Evolutionary conservation across 2,888 invertebrate species (phyloP).

Genomic region (Lithophane ornitopus): DNA sequence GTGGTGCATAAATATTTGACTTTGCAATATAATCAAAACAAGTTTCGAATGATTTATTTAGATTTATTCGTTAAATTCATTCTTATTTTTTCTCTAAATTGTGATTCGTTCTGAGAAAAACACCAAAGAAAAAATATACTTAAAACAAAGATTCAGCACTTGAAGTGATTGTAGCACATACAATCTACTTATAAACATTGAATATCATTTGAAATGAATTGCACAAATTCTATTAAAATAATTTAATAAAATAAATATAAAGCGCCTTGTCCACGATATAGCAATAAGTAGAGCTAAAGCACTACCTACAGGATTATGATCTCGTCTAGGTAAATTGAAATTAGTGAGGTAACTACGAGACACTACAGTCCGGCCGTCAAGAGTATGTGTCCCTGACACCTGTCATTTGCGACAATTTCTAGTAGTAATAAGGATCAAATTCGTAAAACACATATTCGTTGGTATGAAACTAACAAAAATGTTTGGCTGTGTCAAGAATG

Average conservation of each 20-base stretch:
- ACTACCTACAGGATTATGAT: background rate
- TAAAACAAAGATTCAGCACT: background rate
- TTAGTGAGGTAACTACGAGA: background rate
- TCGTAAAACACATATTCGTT: too few species aligned
- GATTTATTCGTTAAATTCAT: slow-evolving; percentile 20
- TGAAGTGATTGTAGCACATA: background rate
- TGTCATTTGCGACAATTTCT: too few species aligned
- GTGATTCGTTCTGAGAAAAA: slow-evolving; percentile 18
- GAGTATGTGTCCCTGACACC: too few species aligned
- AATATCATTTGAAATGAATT: background rate
- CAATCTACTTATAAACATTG: background rate
- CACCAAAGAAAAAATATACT: background rate
- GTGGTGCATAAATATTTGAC: slow-evolving; percentile 33
- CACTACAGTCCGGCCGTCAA: background rate
- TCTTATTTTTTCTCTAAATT: slow-evolving; percentile 17
- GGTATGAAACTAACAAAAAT: too few species aligned
- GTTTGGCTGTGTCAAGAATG: too few species aligned
- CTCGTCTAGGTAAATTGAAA: background rate
- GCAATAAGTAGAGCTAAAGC: background rate
- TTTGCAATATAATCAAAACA: slow-evolving; percentile 41
- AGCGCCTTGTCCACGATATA: background rate
- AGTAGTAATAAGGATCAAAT: too few species aligned
- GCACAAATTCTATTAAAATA: background rate
- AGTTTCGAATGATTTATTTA: slow-evolving; percentile 46
- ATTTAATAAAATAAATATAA: background rate